A percentile compares a stretch with the other conserved stretches of the same genome.
Conservation (phyloP, 1,140 invertebrate genomes). For the Dufourea novaeangliae region DNA sequence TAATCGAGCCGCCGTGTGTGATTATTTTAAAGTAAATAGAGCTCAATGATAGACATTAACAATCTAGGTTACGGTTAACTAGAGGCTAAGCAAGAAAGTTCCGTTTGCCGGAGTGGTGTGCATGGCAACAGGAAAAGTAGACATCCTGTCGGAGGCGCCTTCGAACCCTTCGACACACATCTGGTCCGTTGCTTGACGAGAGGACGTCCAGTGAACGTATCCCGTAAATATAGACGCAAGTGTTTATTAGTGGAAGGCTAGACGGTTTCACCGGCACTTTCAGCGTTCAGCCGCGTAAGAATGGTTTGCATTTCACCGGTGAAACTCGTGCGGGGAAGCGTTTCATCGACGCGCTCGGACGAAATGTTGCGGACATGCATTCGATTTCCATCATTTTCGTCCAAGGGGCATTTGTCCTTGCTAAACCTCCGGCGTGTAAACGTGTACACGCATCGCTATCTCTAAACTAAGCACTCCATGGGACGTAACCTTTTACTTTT, state of each 20-base stretch:
- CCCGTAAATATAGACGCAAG: conserved; percentile 37
- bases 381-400: conserved; percentile 51
- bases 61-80: not conserved
- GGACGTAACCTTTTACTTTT: conserved; percentile 27
- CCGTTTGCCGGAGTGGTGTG: not conserved
- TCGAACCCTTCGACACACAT: conserved; percentile 24
- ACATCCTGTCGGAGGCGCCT: conserved; percentile 16
- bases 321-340: conserved; percentile 62
- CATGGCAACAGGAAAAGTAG: conserved; percentile 26
- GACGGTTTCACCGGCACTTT: conserved; percentile 68
- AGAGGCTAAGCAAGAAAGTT: conserved; percentile 11
- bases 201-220: not conserved
- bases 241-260: conserved; percentile 61
- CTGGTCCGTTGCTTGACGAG: conserved; percentile 6
- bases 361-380: conserved; percentile 31
- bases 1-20: too few relatives aligned
- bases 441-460: not conserved
- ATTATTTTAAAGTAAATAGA: too few relatives aligned
- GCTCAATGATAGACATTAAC: not conserved
- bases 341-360: conserved; percentile 23
- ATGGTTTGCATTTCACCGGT: conserved; percentile 73
- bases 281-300: conserved; percentile 51
- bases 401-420: conserved; percentile 57
- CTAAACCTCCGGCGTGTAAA: not conserved
- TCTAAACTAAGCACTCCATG: not conserved